Base-by-base conservation (phyloP, 2,113 vertebrate species). In the Elaphurus davidianus region DNA sequence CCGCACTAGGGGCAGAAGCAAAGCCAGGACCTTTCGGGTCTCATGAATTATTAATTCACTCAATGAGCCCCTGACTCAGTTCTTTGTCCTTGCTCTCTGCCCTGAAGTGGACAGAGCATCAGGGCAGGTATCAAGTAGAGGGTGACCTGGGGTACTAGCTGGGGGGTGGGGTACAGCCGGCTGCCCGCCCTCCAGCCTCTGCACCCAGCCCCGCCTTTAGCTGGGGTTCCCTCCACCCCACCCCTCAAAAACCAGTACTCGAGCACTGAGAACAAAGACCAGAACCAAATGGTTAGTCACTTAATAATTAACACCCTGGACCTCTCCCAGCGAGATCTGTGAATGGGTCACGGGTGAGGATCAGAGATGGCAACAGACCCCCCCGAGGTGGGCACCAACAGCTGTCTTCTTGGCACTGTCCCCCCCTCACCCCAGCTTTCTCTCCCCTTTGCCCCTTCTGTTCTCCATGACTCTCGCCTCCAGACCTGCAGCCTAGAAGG, bases 31-130 rank as follows among this genome's bases (percentile, higher is more conserved):
- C 13, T 89, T 90, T 4, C 14, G 30, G 25, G 76, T 16, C 50
- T 88, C 19, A 13, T 45, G 76, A 97, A 90, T 96, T 79, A 91
- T 90, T 93, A 67, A 96, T 90, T 67, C 33, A 2, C 12, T 17
- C 9, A 25, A 2, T 1, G 6, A 71, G 74, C 57, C 55, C 16
- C 92, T 25, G 64, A 79, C 84, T 88, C 67, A 85, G 67, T 40
- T 59, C 85, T 87, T 82, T 40, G 57, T 4, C 92, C 94, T 82
- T 40, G 36, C 60, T n/a, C 85, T 94, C 82, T 27, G 89, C 89
- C 88, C 45, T 6, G 0, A 88, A 30, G 36, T 50, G 4, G 43
- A 40, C 54, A 85, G 47, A 84, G 17, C 81, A 10, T 64, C 40
- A n/a, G 50, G 36, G 85, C 67, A 74, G 71, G 50, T 33, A 17